Percentiles rank a stretch among this genome's conserved stretches.
Evolutionary conservation across 2,888 invertebrate species (phyloP).

Genomic region (Griposia aprilina): DNA sequence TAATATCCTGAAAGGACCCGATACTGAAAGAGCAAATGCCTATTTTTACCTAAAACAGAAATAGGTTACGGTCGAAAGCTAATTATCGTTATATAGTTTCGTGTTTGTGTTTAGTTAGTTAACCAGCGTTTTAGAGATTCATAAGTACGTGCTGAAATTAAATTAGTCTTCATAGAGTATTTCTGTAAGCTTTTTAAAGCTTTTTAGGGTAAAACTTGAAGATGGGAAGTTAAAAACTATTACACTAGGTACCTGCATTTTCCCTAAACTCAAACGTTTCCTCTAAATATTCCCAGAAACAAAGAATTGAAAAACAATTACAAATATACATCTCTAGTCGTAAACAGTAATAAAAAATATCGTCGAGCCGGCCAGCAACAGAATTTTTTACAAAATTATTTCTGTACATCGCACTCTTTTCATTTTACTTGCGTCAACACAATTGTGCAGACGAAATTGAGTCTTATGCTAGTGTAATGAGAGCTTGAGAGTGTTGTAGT

Average conservation of each 20-base stretch:
- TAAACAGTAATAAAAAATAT: conserved; percentile 45
- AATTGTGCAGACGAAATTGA: conserved; percentile 31
- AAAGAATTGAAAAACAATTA: conserved; percentile 41
- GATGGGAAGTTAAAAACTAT: not conserved
- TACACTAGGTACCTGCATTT: not conserved
- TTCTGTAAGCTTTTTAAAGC: not conserved
- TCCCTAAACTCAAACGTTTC: not conserved
- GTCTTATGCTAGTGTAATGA: conserved; percentile 29
- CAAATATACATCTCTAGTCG: conserved; percentile 14
- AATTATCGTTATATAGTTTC: not conserved
- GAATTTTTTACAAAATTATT: conserved; percentile 61
- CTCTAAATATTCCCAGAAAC: conserved; percentile 12
- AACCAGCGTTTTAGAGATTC: not conserved
- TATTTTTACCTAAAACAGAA: not conserved
- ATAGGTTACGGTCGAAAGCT: not conserved
- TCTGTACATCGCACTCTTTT: conserved; percentile 41
- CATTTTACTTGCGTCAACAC: conserved; percentile 36
- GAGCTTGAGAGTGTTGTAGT: conserved; percentile 11
- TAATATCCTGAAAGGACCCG: not conserved
- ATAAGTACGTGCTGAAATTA: not conserved
- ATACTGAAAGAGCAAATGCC: not conserved
- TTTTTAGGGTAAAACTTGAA: not conserved
- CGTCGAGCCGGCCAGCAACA: conserved; percentile 48
- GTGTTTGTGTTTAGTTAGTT: not conserved
- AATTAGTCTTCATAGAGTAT: not conserved